Evolutionary conservation across 2,113 vertebrate genomes (phyloP), one percentile per base, ranked within the genome.

Genomic region (Bagarius yarrelli): DNA sequence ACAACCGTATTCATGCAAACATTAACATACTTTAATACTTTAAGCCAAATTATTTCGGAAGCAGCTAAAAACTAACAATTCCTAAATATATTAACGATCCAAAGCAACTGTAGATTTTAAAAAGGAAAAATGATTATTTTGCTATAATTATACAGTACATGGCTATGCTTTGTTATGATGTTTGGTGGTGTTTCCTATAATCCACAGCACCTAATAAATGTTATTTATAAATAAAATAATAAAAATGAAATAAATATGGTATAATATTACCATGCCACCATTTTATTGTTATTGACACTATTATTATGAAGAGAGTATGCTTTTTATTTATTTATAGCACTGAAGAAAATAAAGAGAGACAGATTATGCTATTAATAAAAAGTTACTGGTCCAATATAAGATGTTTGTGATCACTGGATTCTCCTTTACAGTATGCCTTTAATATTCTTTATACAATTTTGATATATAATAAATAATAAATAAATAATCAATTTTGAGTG

Each of bases 1-100:
- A 56, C 69, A 36, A 44, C 18, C 21, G 15, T 73, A 57, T 78
- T 61, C 52, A 74, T 44, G 34, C 57, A 52, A 72, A 30, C 32
- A 80, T 70, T 59, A 67, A 44, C 63, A 69, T 67, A 36, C 61
- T 50, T 8, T 50, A 34, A 15, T 77, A 21, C 25, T 32, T 5
- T 61, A 47, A 11, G 64, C 27, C 18, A 50, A 78, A 52, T 34
- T 2, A 8, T n/a, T 55, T 67, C 14, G 8, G 63, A 55, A n/a
- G 21, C 40, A 47, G 36, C 13, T 52, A 57, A 4, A 57, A 25
- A 69, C 44, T 36, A 79, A 67, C 50, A 47, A 47, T 47, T 47
- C 9, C 6, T 47, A 5, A 47, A 47, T 47, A 6, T 40, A 40
- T 40, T 40, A 40, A 40, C 36, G 6, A 40, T n/a, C n/a, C n/a